phyloP scores from a whole-genome alignment of 2,888 invertebrate species.

The Artemia sp. region DNA sequence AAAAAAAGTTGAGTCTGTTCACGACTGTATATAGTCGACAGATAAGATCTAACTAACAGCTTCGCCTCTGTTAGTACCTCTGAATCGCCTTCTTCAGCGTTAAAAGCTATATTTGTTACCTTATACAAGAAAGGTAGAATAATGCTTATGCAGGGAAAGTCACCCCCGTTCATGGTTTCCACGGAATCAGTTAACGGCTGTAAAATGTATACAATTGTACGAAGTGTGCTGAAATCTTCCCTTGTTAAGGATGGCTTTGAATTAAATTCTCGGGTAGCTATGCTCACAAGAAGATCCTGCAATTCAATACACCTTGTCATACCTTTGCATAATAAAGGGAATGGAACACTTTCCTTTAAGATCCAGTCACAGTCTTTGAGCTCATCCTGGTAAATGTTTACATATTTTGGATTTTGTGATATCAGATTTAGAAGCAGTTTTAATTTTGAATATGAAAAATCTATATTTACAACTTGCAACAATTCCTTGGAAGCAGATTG shows the following conservation, averaged over 20 bases:
- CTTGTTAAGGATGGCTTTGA: background rate
- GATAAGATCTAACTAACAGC: slow-evolving; percentile 17
- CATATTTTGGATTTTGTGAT: background rate
- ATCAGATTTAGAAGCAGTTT: background rate
- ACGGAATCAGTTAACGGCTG: slow-evolving; percentile 21
- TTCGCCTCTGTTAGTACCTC: slow-evolving; percentile 19
- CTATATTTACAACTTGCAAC: background rate
- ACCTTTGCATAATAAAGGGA: background rate
- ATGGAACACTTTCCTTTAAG: background rate
- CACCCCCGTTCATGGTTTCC: slow-evolving; percentile 21
- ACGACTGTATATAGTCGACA: slow-evolving; percentile 20
- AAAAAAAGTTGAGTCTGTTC: slow-evolving; percentile 20
- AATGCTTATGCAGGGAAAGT: slow-evolving; percentile 20
- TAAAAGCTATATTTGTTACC: slow-evolving; percentile 20
- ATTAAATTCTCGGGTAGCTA: background rate
- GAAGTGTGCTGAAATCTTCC: background rate
- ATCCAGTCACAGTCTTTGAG: slow-evolving; percentile 9
- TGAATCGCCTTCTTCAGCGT: slow-evolving; percentile 19
- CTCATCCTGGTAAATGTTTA: background rate
- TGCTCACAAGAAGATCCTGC: background rate
- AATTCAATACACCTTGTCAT: background rate
- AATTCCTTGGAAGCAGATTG: slow-evolving; percentile 21
- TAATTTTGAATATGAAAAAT: background rate
- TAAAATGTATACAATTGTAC: background rate
- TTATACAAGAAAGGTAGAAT: slow-evolving; percentile 21